Base-by-base conservation (phyloP, 2,888 invertebrate species). In the Saturnia japonica region DNA sequence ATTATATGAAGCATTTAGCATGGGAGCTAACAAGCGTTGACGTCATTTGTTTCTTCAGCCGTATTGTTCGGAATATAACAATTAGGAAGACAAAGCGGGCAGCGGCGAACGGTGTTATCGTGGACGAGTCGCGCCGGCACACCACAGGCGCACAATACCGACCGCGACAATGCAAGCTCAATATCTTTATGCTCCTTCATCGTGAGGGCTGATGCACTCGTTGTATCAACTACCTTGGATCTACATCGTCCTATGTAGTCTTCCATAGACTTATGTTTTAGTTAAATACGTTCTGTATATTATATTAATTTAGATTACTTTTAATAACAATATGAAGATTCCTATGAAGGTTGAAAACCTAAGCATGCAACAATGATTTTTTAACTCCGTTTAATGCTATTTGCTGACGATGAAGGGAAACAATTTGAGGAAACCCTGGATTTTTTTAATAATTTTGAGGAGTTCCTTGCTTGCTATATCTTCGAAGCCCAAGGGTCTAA, bases 11-110 rank as follows among this genome's bases (percentile, higher is more conserved):
- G 84, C 90, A 88, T 93, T 94, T 92, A 94, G 92, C 87, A 85
- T 80, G 82, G 80, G 80, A 86, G 87, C 87, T 88, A 90, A 89
- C 88, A 84, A 88, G 86, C 86, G 78, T 79, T 81, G 83, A 82
- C 82, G 82, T 83, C 85, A 85, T 91, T 92, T 91, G 93, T 93
- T 92, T 91, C 91, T 88, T 85, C 80, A 74, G 70, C 78, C 84
- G 89, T 91, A 90, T 92, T 92, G 92, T 92, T 88, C 82, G 78
- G 83, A 87, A 86, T 91, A 88, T 91, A 91, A 91, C 91, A 92
- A 92, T 92, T 91, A 91, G 89, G 84, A 73, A 85, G 85, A 91
- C 91, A 91, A 91, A 81, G 87, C 83, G 85, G 83, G 82, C 84
- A 84, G 85, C 80, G 83, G 82, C 82, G 88, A 83, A 81, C 83